Evolutionary conservation across 2,888 invertebrate genomes (phyloP).

Genomic region (Ophion ellenae): DNA sequence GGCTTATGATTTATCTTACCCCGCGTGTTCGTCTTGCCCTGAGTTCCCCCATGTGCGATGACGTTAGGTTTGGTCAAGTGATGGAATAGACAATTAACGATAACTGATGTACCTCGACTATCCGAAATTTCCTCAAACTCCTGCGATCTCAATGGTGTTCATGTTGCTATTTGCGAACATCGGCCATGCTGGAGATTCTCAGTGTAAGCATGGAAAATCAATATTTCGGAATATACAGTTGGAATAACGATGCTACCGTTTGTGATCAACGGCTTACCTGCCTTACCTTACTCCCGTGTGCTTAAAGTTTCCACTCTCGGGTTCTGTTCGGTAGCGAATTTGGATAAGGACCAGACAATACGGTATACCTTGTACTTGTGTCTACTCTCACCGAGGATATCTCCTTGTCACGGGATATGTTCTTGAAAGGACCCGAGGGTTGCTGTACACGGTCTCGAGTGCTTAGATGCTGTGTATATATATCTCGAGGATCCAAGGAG

Average conservation of each 20-base stretch:
- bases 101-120: background rate
- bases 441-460: slow-evolving; percentile 29
- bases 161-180: background rate
- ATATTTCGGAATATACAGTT: background rate
- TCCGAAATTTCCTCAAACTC: background rate
- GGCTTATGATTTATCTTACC: too few species aligned
- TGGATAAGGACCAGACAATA: slow-evolving; percentile 28
- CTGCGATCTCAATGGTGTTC: background rate
- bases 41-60: background rate
- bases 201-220: background rate
- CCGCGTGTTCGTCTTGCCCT: too few species aligned
- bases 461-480: slow-evolving; percentile 13
- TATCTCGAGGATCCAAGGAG: slow-evolving; percentile 19
- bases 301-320: slow-evolving; percentile 1
- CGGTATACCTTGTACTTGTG: slow-evolving; percentile 1
- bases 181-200: background rate
- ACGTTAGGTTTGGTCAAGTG: background rate
- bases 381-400: slow-evolving; percentile 27
- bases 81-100: background rate
- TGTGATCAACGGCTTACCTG: background rate
- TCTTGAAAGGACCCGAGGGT: slow-evolving; percentile 38
- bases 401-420: slow-evolving; percentile 45
- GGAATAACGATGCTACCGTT: background rate
- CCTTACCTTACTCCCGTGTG: background rate
- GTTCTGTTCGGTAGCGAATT: slow-evolving; percentile 26